Base-by-base conservation (phyloP, 2,113 vertebrate species). In the Callocephalon fimbriatum region DNA sequence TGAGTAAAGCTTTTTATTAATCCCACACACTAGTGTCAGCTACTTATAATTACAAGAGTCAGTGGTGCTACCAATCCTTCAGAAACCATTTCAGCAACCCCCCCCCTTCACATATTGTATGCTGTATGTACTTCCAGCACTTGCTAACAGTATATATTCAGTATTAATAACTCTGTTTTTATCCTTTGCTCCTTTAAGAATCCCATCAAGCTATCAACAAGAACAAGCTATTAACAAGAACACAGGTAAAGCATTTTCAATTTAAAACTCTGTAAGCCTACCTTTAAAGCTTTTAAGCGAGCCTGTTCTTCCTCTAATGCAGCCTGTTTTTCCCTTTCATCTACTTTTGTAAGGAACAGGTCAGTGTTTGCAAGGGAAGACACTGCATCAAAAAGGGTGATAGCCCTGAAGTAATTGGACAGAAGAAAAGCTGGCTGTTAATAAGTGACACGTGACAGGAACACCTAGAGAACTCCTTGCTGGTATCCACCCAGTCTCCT, bases 271-370 rank as follows among this genome's bases (percentile, higher is more conserved):
- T 59, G 45, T 8, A 86, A 38, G 89, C 92, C 27, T 97, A 99
- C 99, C 99, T 99, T 99, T 97, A 99, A 98, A 96, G 99, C 99
- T 98, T 99, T 99, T 94, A 99, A 98, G 91, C 99, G 99, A 66
- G 99, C 99, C 97, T 99, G 99, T 74, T 99, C 99, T 96, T 99
- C 99, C 96, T 99, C 99, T n/a, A 99, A 97, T 3, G 99, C 99
- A n/a, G 99, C 99, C 96, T 99, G 99, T 94, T 99, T 99, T 98
- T 99, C 99, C 96, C 99, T 99, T 98, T 99, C 99, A 92, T 99
- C 99, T 85, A 99, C 99, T 98, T 99, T 99, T 75, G 99, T 99
- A 97, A 99, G 99, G 89, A 99, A 99, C 96, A 99, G 98, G 96
- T 99, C 99, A 32, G 99, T 99, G 97, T 98, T 99, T 97, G 99